Evolutionary conservation across 1,140 invertebrate genomes (phyloP), one percentile per base, ranked within the genome.

Genomic region (Scaptomyza pallida): DNA sequence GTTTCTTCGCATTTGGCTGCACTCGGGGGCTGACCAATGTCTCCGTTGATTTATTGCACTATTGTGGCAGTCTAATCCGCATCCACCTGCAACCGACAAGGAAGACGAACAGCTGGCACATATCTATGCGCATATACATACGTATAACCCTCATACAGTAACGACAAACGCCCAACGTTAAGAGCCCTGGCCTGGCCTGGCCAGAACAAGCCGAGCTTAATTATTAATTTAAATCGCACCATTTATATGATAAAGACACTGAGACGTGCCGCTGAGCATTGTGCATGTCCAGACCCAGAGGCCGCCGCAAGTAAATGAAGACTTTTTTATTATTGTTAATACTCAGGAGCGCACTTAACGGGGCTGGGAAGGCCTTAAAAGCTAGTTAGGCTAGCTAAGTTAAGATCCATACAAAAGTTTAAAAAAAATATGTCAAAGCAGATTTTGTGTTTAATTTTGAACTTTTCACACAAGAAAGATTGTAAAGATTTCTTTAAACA

Each of bases 201-300:
- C 21, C 35, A 45, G 35, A 26, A 45, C 35, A 33, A 77, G 62
- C 63, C 55, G 16, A 44, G 55, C 64, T 80, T 86, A 86, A 85
- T 85, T 85, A 85, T 85, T 85, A 85, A 85, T 85, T 86, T 85
- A 85, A 85, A 85, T 77, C 80, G 81, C 73, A 86, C 81, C 80
- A 81, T 83, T 83, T 83, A 83, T 83, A 86, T 83, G 80, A 83
- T 83, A 86, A 83, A 83, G 76, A 85, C 77, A 80, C 76, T 86
- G 76, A 73, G 72, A 80, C 79, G 76, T 80, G 76, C 80, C 80
- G 77, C 72, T 78, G 79, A 75, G 80, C 80, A 86, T 76, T 76
- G 80, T 85, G 81, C 80, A 83, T 83, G 80, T 65, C 59, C 75
- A 77, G 54, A 48, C 56, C 35, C 51, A 52, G 56, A 23, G 43